Base-by-base conservation (phyloP, 1,140 invertebrate species). In the Zophobas atratus region DNA sequence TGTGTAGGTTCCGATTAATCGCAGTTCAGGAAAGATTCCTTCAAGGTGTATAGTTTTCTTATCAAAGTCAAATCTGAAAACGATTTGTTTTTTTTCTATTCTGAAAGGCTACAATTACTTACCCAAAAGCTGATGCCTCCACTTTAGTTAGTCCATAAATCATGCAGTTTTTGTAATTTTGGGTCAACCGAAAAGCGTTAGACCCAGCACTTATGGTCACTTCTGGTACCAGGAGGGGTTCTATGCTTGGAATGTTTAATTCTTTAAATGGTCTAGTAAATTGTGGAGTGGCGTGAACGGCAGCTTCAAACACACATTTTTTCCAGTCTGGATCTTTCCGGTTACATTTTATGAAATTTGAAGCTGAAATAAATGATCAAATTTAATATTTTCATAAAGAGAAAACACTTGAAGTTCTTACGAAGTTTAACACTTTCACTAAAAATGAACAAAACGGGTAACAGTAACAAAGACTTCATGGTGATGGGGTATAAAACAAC, bases 291-390 rank as follows among this genome's bases (percentile, higher is more conserved):
- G 32, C 56, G 35, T 60, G 6, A n/a, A 35, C 32, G 35, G 36
- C 56, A 3, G 56, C 56, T 60, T 60, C 6, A 5, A 38, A 8
- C 1, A 60, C 2, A 3, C 56, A 60, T n/a, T 60, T 1, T 2
- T 60, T 60, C 35, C 33, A 60, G 1, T 60, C 36, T 35, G 56
- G 35, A 5, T 60, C 32, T 1, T 39, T 60, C 36, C 56, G 56
- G 8, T 60, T 60, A n/a, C 56, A 60, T 39, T 60, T 60, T 60
- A 36, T 32, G 35, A 60, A 60, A 60, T 39, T 60, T 36, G 56
- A 6, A 0, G 56, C 56, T 60, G 20, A 20, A 20, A 20, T 20
- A 20, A 20, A 20, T 20, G 20, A 20, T 20, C 20, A 20, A 20
- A 20, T 20, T 20, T 20, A 20, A 20, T 20, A 20, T 20, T 20